phyloP scores from a whole-genome alignment of 2,797 vertebrate genomes.

The Leptodactylus fallax region DNA sequence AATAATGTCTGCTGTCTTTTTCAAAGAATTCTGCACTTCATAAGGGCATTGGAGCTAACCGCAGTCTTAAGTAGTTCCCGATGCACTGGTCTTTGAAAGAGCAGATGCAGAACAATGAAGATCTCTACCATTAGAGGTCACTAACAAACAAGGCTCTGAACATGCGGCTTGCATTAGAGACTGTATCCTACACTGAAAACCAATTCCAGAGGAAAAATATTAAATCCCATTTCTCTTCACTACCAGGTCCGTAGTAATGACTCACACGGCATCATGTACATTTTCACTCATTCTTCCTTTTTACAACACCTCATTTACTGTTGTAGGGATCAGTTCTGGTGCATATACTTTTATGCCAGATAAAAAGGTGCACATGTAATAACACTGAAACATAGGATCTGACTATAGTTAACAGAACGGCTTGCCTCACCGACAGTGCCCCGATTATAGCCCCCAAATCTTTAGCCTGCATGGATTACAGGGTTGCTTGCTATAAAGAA shows the following conservation, averaged over 20 bases:
- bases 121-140: conserved; percentile 80
- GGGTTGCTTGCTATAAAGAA: not conserved
- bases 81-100: conserved; percentile 66
- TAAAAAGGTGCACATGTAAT: conserved; percentile 58
- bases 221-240: conserved; percentile 52
- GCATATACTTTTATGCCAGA: conserved; percentile 59
- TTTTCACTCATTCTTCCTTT: conserved; percentile 63
- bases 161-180: conserved; percentile 56
- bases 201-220: conserved; percentile 34
- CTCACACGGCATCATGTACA: conserved; percentile 58
- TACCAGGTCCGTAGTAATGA: conserved; percentile 52
- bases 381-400: conserved; percentile 42
- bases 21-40: conserved; percentile 73
- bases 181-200: conserved; percentile 41
- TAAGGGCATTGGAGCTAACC: conserved; percentile 72
- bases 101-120: conserved; percentile 29
- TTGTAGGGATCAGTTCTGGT: conserved; percentile 63
- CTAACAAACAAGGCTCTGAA: conserved; percentile 66
- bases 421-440: conserved; percentile 45
- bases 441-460: conserved; percentile 23
- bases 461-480: not conserved
- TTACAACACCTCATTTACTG: conserved; percentile 63
- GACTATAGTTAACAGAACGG: conserved; percentile 22
- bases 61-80: conserved; percentile 74
- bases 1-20: conserved; percentile 73